Evolutionary conservation across 2,113 vertebrate species (phyloP), one percentile per base, ranked within the genome.

Genomic region (Tinamus guttatus): DNA sequence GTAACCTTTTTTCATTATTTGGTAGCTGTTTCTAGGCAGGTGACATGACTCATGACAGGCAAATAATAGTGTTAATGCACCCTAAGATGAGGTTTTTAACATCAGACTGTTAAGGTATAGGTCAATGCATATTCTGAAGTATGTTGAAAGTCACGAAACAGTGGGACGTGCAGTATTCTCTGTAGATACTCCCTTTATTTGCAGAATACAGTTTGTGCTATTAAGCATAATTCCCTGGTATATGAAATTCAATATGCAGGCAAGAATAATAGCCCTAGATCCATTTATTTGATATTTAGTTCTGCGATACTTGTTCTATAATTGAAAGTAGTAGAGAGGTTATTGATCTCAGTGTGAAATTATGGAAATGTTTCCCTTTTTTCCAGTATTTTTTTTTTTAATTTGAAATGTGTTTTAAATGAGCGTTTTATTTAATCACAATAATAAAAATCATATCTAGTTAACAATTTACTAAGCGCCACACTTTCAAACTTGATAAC

Each of bases 211-310:
- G 21, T 87, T 93, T 24, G 27, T 77, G 32, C 71, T 86, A 52
- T 88, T 90, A 90, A 85, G 16, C 12, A 13, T 90, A 90, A 91
- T 91, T 91, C 41, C 79, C 76, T 80, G 79, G 80, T 87, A 79
- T 51, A 41, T 87, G 75, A 87, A 87, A 95, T 93, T 59, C 64
- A 94, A 34, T 94, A 81, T 40, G 65, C 38, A 87, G n/a, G 8
- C 68, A 89, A 83, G 56, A 91, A 67, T 87, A 82, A 38, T 71
- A 77, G 56, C 79, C 64, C 80, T 63, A 56, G 60, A 82, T 76
- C 78, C 68, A 8, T 85, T 68, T 78, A 28, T 77, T 93, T 81
- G 27, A 43, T 63, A 1, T 94, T 87, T 93, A 93, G 91, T 91
- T 91, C 64, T 87, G 41, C 41, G 21, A 52, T 90, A 51, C 45